phyloP scores from a whole-genome alignment of 2,888 invertebrate species.

The Heliconius aoede region DNA sequence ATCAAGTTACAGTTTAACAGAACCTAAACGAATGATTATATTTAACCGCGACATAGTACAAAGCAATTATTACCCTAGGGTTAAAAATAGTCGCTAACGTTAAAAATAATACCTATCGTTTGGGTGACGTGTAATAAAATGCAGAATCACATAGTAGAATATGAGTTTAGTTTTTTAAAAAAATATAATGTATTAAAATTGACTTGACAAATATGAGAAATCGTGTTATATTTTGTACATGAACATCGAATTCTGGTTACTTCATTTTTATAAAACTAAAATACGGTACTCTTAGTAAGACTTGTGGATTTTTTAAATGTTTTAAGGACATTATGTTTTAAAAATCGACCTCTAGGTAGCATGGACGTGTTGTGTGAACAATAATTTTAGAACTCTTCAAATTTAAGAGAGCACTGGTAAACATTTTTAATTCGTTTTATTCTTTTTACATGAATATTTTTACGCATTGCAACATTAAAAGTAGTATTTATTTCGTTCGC shows the following conservation, averaged over 20 bases:
- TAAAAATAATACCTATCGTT: conserved; percentile 66
- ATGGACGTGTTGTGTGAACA: background rate
- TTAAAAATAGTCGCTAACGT: conserved; percentile 72
- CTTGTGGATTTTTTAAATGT: background rate
- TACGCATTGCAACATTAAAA: conserved; percentile 15
- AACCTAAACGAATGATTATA: conserved; percentile 42
- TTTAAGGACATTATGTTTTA: background rate
- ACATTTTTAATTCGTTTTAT: background rate
- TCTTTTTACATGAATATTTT: background rate
- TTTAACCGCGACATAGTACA: conserved; percentile 54
- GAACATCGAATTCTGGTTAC: background rate
- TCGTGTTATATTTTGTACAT: background rate
- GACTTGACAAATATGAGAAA: background rate
- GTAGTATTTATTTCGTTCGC: conserved; percentile 23
- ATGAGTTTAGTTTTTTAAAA: conserved; percentile 17
- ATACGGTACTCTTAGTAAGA: background rate
- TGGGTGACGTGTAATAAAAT: conserved; percentile 50
- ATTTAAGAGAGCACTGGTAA: background rate
- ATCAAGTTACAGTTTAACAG: conserved; percentile 43
- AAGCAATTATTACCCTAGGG: conserved; percentile 66
- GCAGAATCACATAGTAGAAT: conserved; percentile 38
- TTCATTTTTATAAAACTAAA: conserved; percentile 2
- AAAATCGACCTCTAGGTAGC: background rate
- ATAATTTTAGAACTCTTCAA: background rate
- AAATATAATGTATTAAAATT: background rate